These are phyloP conservation scores for Sycophila texana DNA, from an alignment of 2,888 invertebrate species.

Conservation along the genomic window DNA sequence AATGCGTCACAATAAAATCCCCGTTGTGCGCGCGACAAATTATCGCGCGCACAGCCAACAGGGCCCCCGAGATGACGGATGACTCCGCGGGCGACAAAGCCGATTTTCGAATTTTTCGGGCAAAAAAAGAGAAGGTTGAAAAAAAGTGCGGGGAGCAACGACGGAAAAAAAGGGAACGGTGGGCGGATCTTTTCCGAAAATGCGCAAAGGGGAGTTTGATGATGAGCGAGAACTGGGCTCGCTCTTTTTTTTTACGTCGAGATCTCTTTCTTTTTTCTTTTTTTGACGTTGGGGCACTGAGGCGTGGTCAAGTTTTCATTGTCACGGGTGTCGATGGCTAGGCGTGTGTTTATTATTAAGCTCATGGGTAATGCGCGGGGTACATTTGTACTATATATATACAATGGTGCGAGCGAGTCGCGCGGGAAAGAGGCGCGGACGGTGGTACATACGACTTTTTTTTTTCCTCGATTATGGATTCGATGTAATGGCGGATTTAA, in stretches of 20 bases:
- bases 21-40: slow-evolving; percentile 58
- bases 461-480: slow-evolving; percentile 40
- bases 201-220: slow-evolving; percentile 44
- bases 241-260: not conserved
- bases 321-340: not conserved
- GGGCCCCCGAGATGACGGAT: slow-evolving; percentile 45
- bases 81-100: slow-evolving; percentile 39
- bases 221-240: slow-evolving; percentile 22
- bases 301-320: slow-evolving; percentile 47
- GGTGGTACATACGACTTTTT: not conserved
- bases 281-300: not conserved
- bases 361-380: slow-evolving; percentile 44
- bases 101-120: slow-evolving; percentile 1
- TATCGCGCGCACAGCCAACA: slow-evolving; percentile 16
- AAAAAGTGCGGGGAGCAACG: not conserved
- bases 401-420: not conserved
- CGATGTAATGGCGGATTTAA: slow-evolving; percentile 21
- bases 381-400: not conserved
- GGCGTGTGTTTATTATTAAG: slow-evolving; percentile 51
- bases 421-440: not conserved
- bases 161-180: slow-evolving; percentile 39
- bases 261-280: not conserved
- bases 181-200: slow-evolving; percentile 44
- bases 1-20: slow-evolving; percentile 74
- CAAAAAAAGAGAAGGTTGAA: no score